phyloP scores from a whole-genome alignment of 2,113 vertebrate species.

The Corydoras maculifer region DNA sequence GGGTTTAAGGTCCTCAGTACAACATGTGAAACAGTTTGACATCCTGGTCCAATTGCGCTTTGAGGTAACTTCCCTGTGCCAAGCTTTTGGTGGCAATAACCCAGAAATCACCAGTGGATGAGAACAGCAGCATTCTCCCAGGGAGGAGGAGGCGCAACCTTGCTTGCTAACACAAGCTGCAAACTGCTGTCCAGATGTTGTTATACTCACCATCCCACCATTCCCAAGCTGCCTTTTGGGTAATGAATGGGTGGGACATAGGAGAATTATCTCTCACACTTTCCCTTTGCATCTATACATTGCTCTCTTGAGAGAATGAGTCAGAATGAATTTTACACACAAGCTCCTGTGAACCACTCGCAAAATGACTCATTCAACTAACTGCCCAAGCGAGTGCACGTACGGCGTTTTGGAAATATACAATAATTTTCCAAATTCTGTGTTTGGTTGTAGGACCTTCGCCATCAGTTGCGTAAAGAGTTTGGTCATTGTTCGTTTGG shows the following conservation, averaged over 20 bases:
- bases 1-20: background rate
- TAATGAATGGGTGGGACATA: conserved; percentile 43
- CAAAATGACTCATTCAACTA: conserved; percentile 8
- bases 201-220: conserved; percentile 51
- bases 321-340: background rate
- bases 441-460: too few species aligned
- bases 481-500: too few species aligned
- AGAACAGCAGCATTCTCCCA: conserved; percentile 41
- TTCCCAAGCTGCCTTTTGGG: conserved; percentile 38
- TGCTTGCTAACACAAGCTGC: conserved; percentile 30
- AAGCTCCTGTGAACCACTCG: background rate
- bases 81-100: conserved; percentile 10
- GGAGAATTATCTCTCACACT: conserved; percentile 39
- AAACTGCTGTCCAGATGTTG: conserved; percentile 55
- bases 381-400: background rate
- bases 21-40: conserved; percentile 4
- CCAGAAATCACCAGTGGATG: conserved; percentile 40
- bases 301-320: background rate
- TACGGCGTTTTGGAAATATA: conserved; percentile 11
- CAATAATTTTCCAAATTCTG: conserved; percentile 5
- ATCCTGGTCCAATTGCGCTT: conserved; percentile 14
- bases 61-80: conserved; percentile 5
- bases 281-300: conserved; percentile 25
- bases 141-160: conserved; percentile 39
- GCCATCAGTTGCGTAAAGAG: too few species aligned